Conservation (phyloP, 2,888 invertebrate species). For the Nymphalis urticae region DNA sequence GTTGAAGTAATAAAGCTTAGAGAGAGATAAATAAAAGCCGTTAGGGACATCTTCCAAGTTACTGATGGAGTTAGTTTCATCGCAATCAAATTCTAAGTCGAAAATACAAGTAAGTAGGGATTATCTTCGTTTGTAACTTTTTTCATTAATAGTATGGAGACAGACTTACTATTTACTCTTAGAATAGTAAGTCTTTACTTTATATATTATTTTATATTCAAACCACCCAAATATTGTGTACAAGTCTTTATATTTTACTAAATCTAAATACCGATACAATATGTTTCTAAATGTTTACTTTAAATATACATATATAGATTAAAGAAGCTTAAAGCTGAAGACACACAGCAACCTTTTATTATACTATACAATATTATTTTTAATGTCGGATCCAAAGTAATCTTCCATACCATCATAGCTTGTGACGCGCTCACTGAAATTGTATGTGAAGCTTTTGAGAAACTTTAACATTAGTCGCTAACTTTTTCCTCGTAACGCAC, state of each 20-base stretch:
- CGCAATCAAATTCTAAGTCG: slow-evolving; percentile 28
- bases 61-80: slow-evolving; percentile 26
- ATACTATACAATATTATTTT: slow-evolving; percentile 8
- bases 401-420: slow-evolving; percentile 36
- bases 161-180: slow-evolving; percentile 2
- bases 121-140: slow-evolving; percentile 22
- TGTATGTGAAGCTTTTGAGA: slow-evolving; percentile 67
- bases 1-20: slow-evolving; percentile 14
- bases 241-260: no score
- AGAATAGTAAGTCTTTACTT: no score
- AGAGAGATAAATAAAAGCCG: slow-evolving; percentile 12
- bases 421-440: slow-evolving; percentile 50
- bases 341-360: no score
- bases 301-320: no score
- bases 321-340: no score
- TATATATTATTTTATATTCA: background rate
- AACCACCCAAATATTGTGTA: no score
- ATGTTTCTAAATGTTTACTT: no score
- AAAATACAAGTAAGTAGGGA: slow-evolving; percentile 28
- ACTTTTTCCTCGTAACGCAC: slow-evolving; percentile 70
- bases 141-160: slow-evolving; percentile 19
- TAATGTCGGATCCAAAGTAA: slow-evolving; percentile 10
- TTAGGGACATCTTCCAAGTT: slow-evolving; percentile 24
- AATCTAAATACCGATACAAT: no score
- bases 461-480: slow-evolving; percentile 68